Evolutionary conservation across 2,888 invertebrate genomes (phyloP).

Genomic region (Alviniconcha strummeri): DNA sequence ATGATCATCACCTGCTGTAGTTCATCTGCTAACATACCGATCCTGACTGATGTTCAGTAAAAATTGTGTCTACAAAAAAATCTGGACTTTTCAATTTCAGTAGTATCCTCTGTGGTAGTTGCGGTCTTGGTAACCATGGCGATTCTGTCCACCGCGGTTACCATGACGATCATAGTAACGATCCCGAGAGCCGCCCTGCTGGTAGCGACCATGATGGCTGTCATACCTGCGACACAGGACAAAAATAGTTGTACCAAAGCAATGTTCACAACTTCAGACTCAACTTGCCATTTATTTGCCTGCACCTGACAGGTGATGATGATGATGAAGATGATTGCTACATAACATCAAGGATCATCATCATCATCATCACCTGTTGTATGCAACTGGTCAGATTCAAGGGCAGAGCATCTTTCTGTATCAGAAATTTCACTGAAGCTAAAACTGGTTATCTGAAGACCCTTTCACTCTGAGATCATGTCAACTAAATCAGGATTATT

Average conservation of each 20-base stretch:
- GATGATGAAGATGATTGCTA: background rate
- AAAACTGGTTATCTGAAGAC: too few relatives aligned
- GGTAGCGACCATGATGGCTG: slow-evolving; percentile 8
- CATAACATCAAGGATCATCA: too few relatives aligned
- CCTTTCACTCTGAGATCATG: too few relatives aligned
- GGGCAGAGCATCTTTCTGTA: too few relatives aligned
- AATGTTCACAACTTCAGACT: background rate
- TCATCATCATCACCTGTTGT: too few relatives aligned
- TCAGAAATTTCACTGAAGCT: too few relatives aligned
- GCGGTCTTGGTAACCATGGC: slow-evolving; percentile 27
- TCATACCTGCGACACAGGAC: slow-evolving; percentile 16
- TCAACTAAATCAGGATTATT: too few relatives aligned
- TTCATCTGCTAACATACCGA: background rate
- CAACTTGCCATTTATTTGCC: background rate
- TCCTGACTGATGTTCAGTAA: background rate
- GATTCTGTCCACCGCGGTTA: slow-evolving; percentile 23
- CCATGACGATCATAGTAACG: slow-evolving; percentile 11
- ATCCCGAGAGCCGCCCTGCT: slow-evolving; percentile 6
- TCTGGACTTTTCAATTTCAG: background rate
- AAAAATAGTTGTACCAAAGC: background rate
- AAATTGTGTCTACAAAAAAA: background rate
- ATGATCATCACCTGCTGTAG: too few relatives aligned
- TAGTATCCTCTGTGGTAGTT: slow-evolving; percentile 23
- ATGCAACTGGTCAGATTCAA: too few relatives aligned
- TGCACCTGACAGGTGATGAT: background rate